Conservation (phyloP, 2,888 invertebrate species). For the Phorcus lineatus region DNA sequence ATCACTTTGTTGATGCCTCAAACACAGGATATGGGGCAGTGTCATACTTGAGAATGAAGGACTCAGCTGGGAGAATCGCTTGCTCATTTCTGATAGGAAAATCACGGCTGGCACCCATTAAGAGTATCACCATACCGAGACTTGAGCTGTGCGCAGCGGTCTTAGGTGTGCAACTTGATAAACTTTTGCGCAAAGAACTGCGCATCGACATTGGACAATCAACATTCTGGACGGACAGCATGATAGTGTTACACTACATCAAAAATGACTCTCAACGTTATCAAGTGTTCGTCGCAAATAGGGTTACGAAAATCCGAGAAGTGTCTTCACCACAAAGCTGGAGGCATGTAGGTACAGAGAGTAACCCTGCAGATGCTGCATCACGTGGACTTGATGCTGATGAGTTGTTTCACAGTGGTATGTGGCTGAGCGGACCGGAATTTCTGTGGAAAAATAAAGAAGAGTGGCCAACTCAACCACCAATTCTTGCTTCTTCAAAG, state of each 20-base stretch:
- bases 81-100: too few species aligned
- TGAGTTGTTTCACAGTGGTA: background rate
- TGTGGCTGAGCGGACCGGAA: constrained; percentile 38
- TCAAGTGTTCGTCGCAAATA: too few species aligned
- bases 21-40: constrained; percentile 1
- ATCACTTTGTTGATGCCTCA: constrained; percentile 18
- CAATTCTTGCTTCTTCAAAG: too few species aligned
- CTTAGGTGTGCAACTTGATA: background rate
- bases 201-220: background rate
- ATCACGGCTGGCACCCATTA: constrained; percentile 11
- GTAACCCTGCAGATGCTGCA: constrained; percentile 40
- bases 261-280: background rate
- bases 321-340: constrained; percentile 35
- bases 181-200: constrained; percentile 11
- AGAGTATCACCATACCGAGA: constrained; percentile 12
- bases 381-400: constrained; percentile 36
- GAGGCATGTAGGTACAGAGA: constrained; percentile 32
- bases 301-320: too few species aligned
- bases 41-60: background rate
- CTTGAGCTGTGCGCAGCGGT: constrained; percentile 18
- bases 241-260: constrained; percentile 24
- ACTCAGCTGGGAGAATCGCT: background rate
- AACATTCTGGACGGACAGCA: constrained; percentile 28
- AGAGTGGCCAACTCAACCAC: background rate
- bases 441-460: constrained; percentile 21